Percentiles rank a stretch among this genome's conserved stretches.
phyloP scores from a whole-genome alignment of 1,140 invertebrate genomes.

The Sitobion miscanthi region DNA sequence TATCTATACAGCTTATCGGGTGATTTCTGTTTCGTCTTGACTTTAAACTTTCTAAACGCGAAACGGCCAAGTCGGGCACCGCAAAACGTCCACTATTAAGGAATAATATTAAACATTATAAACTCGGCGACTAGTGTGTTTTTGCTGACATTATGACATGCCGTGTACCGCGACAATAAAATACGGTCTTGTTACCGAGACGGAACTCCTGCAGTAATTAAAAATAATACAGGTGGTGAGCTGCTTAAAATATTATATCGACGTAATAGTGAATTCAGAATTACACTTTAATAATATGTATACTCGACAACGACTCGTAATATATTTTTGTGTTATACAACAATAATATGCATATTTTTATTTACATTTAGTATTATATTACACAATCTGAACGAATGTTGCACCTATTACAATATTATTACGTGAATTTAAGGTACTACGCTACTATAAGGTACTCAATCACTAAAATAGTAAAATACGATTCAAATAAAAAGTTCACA shows the following conservation, averaged over 20 bases:
- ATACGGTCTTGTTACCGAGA: background rate
- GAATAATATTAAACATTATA: background rate
- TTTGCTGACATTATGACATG: background rate
- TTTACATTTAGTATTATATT: too few species aligned
- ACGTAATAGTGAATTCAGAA: background rate
- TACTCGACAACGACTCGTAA: too few species aligned
- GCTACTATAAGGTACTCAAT: too few species aligned
- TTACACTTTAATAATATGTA: background rate
- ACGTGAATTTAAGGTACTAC: too few species aligned
- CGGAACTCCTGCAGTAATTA: background rate
- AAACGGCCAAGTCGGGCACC: background rate
- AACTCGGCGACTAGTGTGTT: background rate
- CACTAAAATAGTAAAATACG: too few species aligned
- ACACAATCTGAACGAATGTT: background rate
- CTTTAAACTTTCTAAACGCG: background rate
- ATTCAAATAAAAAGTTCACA: too few species aligned
- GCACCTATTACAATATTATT: too few species aligned
- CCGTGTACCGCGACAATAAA: background rate
- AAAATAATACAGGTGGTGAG: background rate
- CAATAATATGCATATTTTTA: too few species aligned
- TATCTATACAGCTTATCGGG: too few species aligned
- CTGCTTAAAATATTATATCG: background rate
- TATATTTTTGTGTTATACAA: too few species aligned
- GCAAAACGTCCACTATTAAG: background rate
- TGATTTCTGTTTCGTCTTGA: background rate